Evolutionary conservation across 2,113 vertebrate genomes (phyloP), one percentile per base, ranked within the genome.

Genomic region (Odontesthes bonariensis): DNA sequence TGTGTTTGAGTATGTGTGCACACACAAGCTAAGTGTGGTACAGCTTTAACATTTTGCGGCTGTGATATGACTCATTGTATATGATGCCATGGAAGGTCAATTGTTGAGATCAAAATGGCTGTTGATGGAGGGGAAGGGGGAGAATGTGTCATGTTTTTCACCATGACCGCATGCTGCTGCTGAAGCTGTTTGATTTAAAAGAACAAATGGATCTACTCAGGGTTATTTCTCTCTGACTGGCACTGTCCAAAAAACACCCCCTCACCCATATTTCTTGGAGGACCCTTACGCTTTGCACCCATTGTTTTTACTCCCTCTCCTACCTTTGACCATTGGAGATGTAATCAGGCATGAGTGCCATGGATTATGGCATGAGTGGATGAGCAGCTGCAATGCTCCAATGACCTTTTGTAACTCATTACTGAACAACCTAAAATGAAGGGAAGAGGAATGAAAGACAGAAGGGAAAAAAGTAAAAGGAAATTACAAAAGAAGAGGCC

Each of bases 11-110:
- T 78, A 67, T 81, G 69, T 65, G 77, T 59, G 8, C 35, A 56
- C 44, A 56, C 58, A 53, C 52, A 62, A 60, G 77, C 64, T 1
- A 20, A 59, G 85, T 42, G 81, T 44, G 38, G 82, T 86, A 55
- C 86, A 81, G 92, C 92, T 94, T 93, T 90, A 93, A 93, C 92
- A 91, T 91, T 93, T 86, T 87, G 81, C 55, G 76, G 71, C 88
- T 93, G 86, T 91, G 86, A 91, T 94, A 87, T 93, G 92, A 93
- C 88, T 94, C 93, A 93, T 91, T 93, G 92, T 93, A 94, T 94
- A 94, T 91, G 94, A 92, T 93, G 93, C 90, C 88, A 82, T 81
- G 75, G 92, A 93, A 94, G 94, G 93, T 95, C 94, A 94, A 94
- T 92, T 91, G 92, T 90, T 66, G 90, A 92, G 91, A 92, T 93